A percentile compares a stretch with the other conserved stretches of the same genome.
phyloP scores from a whole-genome alignment of 2,797 vertebrate genomes.

The Heliangelus exortis region DNA sequence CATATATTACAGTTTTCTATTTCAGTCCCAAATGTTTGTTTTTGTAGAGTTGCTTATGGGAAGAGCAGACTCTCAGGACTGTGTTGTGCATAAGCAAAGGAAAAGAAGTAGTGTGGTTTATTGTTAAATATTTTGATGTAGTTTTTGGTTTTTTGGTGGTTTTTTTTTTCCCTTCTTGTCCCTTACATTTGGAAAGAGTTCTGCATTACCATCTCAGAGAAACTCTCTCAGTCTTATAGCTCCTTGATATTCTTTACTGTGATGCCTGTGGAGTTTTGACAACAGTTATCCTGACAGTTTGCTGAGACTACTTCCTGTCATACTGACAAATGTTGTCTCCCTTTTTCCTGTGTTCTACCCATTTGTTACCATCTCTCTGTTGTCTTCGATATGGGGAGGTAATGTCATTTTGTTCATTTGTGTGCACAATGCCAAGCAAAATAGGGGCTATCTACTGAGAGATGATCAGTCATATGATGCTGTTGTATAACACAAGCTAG shows the following conservation, averaged over 20 bases:
- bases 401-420: neutral
- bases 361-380: conserved; percentile 44
- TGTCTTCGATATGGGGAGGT: neutral
- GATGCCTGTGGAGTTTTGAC: neutral
- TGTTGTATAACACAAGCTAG: neutral
- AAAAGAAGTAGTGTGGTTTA: neutral
- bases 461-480: neutral
- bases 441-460: neutral
- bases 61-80: neutral
- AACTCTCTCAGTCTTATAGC: neutral
- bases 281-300: neutral
- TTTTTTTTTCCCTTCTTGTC: neutral
- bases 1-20: neutral
- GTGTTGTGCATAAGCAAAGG: neutral
- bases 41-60: neutral
- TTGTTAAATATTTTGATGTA: neutral
- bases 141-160: neutral
- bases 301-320: conserved; percentile 38
- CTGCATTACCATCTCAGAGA: neutral
- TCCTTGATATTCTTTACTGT: neutral
- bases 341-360: neutral
- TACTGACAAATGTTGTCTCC: neutral
- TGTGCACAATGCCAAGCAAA: neutral
- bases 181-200: neutral
- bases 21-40: neutral